Evolutionary conservation across 2,888 invertebrate species (phyloP).

Genomic region (Melieria picta): DNA sequence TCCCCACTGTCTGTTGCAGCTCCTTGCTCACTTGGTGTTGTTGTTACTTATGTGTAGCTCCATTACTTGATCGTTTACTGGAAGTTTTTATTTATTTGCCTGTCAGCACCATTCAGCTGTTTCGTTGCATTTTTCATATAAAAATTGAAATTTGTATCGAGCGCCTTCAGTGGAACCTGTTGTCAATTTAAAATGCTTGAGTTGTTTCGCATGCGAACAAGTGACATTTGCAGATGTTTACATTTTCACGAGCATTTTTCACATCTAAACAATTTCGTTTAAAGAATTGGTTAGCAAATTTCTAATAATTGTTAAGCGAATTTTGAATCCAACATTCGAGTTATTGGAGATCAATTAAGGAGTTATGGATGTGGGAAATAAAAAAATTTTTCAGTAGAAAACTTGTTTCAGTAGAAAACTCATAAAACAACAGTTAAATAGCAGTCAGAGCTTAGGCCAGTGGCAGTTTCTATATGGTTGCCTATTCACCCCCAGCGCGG

Average conservation of each 20-base stretch:
- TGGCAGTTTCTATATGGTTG: too few relatives aligned
- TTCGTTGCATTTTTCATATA: constrained; percentile 32
- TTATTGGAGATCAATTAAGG: too few relatives aligned
- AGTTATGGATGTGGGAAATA: too few relatives aligned
- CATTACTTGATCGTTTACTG: constrained; percentile 31
- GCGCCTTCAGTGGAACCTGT: constrained; percentile 27
- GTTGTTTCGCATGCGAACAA: constrained; percentile 26
- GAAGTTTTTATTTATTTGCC: constrained; percentile 57
- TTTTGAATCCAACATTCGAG: too few relatives aligned
- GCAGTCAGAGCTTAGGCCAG: too few relatives aligned
- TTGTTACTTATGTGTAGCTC: constrained; percentile 13
- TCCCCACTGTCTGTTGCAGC: not conserved
- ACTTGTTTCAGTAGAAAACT: too few relatives aligned
- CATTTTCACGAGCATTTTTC: constrained; percentile 17
- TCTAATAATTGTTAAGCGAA: too few relatives aligned
- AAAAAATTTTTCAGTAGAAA: too few relatives aligned
- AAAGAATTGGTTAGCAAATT: too few relatives aligned
- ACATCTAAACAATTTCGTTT: not conserved
- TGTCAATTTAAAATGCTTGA: constrained; percentile 33
- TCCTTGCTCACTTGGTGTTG: not conserved
- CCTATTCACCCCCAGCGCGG: too few relatives aligned
- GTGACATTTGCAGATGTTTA: constrained; percentile 36
- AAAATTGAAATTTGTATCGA: not conserved
- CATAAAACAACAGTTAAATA: too few relatives aligned
- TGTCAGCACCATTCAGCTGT: constrained; percentile 61